Base-by-base conservation (phyloP, 2,888 invertebrate species). In the Acholoe squamosa region DNA sequence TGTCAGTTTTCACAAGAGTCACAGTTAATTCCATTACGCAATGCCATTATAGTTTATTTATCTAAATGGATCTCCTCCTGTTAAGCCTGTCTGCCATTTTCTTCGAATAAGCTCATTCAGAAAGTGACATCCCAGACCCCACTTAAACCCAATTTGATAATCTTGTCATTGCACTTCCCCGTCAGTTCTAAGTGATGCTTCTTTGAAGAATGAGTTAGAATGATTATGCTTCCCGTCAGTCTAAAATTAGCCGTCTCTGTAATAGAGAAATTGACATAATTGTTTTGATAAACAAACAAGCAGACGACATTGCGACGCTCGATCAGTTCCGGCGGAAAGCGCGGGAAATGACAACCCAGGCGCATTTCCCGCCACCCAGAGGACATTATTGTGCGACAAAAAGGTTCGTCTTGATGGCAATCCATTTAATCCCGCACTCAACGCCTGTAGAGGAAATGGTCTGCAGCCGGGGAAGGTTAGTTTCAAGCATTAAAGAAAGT, bases 271-370 rank as follows among this genome's bases (percentile, higher is more conserved):
- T 28, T 22, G 28, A 28, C 3, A 1, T 71, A 28, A 71, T 71
- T 71, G 71, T 71, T 25, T 43, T 28, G 71, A 71, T 71, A 28
- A 71, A 28, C 31, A 14, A 71, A 71, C 25, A 28, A 71, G 71
- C 71, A 71, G 71, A 71, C 71, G 71, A 71, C 71, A 71, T 71
- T 71, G 61, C 19, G 61, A 61, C 71, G 3, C 31, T 71, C 71
- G 28, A 71, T 71, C 71, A 84, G 43, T 10, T 84, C 84, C 84
- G 34, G 16, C 51, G 19, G 25, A 43, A 28, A 51, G 84, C 51
- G 51, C 43, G 43, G 3, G 43, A 51, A 43, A 22, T 34, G 34
- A 33, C n/a, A 43, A 43, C 5, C 84, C 84, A 84, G 84, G 34
- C 43, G 84, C 51, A 28, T 33, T 84, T 28, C 71, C 25, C 84